These are phyloP conservation scores for Phylloscopus whistleri DNA, from an alignment of 2,113 vertebrate species.

Conservation along the genomic window DNA sequence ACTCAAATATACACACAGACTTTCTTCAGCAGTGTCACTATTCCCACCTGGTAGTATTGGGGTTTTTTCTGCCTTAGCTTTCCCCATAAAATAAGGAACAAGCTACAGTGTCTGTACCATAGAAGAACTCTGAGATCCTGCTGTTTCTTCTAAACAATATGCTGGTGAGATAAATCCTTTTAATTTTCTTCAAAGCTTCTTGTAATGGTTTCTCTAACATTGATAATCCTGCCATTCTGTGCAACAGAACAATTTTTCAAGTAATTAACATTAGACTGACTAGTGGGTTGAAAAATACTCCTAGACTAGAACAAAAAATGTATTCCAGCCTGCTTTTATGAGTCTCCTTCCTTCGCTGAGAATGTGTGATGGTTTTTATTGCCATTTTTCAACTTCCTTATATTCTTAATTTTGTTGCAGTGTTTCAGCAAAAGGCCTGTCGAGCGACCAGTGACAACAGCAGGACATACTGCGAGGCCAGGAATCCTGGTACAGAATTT, in stretches of 20 bases:
- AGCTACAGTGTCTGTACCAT: not conserved
- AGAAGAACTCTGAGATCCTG: not conserved
- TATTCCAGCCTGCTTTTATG: not conserved
- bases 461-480: conserved; percentile 63
- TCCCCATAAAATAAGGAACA: not conserved
- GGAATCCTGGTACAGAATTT: conserved; percentile 74
- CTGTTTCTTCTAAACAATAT: not conserved
- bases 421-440: conserved; percentile 83
- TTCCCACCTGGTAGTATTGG: not conserved
- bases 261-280: not conserved
- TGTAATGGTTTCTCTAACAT: not conserved
- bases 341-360: not conserved
- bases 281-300: not conserved
- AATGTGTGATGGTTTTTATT: not conserved
- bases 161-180: not conserved
- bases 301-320: not conserved
- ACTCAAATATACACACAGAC: not conserved
- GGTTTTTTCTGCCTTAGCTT: not conserved
- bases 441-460: conserved; percentile 38
- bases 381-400: not conserved
- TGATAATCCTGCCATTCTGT: not conserved
- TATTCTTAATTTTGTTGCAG: conserved; percentile 57
- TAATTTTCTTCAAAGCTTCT: not conserved
- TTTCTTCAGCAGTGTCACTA: not conserved
- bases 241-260: not conserved